Conservation (phyloP, 1,140 invertebrate species). For the Apis mellifera region DNA sequence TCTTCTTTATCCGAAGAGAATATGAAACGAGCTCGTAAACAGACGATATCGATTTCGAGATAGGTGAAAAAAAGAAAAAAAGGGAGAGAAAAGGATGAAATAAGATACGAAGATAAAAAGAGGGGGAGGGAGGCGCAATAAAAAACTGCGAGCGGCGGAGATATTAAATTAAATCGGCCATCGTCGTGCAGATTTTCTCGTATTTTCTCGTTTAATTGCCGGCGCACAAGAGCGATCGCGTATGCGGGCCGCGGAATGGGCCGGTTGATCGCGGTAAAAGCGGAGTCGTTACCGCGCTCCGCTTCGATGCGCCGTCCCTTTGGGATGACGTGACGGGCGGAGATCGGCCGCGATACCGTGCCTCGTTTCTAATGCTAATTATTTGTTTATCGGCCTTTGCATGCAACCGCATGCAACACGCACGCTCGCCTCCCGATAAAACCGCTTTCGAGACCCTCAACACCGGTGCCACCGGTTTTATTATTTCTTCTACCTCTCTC, state of each 20-base stretch:
- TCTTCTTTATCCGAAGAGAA: no score
- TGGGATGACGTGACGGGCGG: neutral
- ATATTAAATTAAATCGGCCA: no score
- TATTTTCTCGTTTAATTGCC: neutral
- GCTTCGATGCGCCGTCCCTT: neutral
- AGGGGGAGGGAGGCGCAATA: no score
- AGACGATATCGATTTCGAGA: no score
- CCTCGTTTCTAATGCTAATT: conserved; percentile 74
- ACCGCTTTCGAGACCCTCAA: conserved; percentile 16
- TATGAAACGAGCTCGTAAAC: no score
- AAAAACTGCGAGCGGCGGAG: no score
- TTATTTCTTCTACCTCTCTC: conserved; percentile 15
- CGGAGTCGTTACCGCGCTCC: neutral
- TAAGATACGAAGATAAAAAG: no score
- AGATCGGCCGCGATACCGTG: conserved; percentile 41
- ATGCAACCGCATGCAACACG: conserved; percentile 63
- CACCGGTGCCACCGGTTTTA: neutral
- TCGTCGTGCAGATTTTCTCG: no score
- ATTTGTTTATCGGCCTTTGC: conserved; percentile 75
- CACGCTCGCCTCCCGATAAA: conserved; percentile 64
- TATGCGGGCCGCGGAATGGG: neutral
- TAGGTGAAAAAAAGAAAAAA: no score
- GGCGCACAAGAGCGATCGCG: no score
- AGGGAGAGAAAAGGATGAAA: no score
- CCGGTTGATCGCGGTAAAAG: neutral